Base-by-base conservation (phyloP, 2,113 vertebrate genomes). In the Mionectes macconnelli region DNA sequence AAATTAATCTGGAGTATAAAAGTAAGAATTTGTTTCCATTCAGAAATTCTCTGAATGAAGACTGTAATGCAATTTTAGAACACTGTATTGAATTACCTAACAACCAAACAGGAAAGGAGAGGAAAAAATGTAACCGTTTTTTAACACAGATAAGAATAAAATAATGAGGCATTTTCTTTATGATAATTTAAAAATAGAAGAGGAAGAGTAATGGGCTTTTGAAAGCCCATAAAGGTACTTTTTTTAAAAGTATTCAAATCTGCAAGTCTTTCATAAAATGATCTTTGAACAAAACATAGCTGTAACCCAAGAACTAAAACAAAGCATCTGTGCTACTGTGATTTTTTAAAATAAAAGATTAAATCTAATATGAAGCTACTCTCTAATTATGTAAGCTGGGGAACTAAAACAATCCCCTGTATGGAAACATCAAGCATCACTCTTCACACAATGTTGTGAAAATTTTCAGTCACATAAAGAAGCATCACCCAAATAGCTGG, bases 241-340 rank as follows among this genome's bases (percentile, higher is more conserved):
- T 95, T 64, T n/a, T 20, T 66, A 55, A 89, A 76, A 86, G 17
- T 31, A 94, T 93, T 94, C 83, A 75, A 45, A 88, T 92, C 90
- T 97, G 96, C 94, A 94, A 97, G 96, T 96, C 94, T 93, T 95
- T 97, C 94, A 90, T 56, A 80, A 89, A 90, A 95, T 90, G 93
- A 78, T 44, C 68, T 90, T 94, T 67, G 37, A 96, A 95, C 85
- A 81, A 28, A 94, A 97, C 66, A 74, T 16, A 92, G 35, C 15
- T 59, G 40, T 44, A 95, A 80, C 14, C 56, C 73, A 90, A 57
- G 84, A 82, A 50, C 64, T 64, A 84, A 84, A 35, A 87, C n/a
- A 90, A 94, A 87, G 52, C 47, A 72, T 94, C 56, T 75, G 27
- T 31, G 31, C 49, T 90, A 63, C 8, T 53, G 64, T 28, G 20